Evolutionary conservation across 1,140 invertebrate species (phyloP).

Genomic region (Mylabris phalerata): DNA sequence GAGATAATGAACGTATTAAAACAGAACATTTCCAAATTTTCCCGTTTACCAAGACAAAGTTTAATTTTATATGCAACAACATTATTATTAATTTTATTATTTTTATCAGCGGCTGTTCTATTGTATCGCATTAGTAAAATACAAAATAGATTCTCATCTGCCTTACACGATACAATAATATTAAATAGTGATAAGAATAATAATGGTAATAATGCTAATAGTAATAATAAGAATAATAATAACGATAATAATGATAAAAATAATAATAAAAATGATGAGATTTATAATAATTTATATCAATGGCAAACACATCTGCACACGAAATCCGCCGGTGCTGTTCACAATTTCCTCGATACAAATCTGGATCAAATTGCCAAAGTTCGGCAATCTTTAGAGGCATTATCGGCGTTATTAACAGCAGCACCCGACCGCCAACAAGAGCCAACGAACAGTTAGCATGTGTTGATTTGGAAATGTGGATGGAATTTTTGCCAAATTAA

Average conservation of each 20-base stretch:
- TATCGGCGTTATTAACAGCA: slow-evolving; percentile 49
- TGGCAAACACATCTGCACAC: slow-evolving; percentile 55
- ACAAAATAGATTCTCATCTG: slow-evolving; percentile 39
- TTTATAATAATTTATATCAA: slow-evolving; percentile 52
- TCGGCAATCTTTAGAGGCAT: slow-evolving; percentile 53
- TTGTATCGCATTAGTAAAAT: slow-evolving; percentile 45
- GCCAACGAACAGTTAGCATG: not conserved
- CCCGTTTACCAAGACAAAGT: slow-evolving; percentile 33
- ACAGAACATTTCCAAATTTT: slow-evolving; percentile 25
- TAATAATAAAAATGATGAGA: slow-evolving; percentile 44
- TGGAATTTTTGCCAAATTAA: too few relatives aligned
- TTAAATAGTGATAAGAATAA: not conserved
- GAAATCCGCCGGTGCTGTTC: slow-evolving; percentile 52
- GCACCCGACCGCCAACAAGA: slow-evolving; percentile 14
- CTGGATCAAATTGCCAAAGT: slow-evolving; percentile 57
- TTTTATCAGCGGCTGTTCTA: slow-evolving; percentile 44
- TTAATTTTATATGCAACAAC: slow-evolving; percentile 43
- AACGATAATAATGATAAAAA: slow-evolving; percentile 29
- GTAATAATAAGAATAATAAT: not conserved
- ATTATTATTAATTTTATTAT: slow-evolving; percentile 42
- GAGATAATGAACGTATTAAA: slow-evolving; percentile 17
- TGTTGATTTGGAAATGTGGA: too few relatives aligned
- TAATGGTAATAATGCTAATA: too few relatives aligned
- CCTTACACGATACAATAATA: slow-evolving; percentile 26
- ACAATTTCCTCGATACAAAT: slow-evolving; percentile 55